Conservation (phyloP, 2,888 invertebrate genomes). For the Acanthopleura granulata region DNA sequence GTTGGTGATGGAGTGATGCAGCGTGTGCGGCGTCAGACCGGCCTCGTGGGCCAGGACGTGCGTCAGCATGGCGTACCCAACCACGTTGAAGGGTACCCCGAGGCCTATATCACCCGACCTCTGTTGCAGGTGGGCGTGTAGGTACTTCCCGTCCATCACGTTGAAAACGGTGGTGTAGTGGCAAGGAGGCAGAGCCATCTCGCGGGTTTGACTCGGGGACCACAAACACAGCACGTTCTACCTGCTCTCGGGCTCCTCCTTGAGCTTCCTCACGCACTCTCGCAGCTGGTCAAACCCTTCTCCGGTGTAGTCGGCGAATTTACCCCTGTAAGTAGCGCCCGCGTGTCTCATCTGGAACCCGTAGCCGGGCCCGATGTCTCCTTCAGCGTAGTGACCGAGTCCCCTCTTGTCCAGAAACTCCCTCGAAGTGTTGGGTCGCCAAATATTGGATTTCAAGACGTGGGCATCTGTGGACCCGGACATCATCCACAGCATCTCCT, state of each 20-base stretch:
- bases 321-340: not conserved
- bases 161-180: not conserved
- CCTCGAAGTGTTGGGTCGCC: not conserved
- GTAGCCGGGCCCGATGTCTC: not conserved
- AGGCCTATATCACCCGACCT: not conserved
- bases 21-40: not conserved
- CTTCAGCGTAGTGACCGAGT: not conserved
- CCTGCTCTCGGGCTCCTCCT: not conserved
- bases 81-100: not conserved
- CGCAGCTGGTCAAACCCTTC: not conserved
- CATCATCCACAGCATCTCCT: not conserved
- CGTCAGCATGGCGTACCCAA: conserved; percentile 3
- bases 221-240: not conserved
- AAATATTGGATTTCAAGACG: not conserved
- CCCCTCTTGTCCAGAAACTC: not conserved
- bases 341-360: conserved; percentile 4
- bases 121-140: not conserved
- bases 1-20: conserved; percentile 1
- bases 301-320: not conserved
- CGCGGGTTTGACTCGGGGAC: not conserved
- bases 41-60: not conserved
- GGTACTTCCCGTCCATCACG: not conserved
- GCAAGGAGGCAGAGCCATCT: conserved; percentile 4
- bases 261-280: not conserved
- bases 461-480: not conserved